Conservation (phyloP, 1,140 invertebrate species). For the Palaemon carinicauda region DNA sequence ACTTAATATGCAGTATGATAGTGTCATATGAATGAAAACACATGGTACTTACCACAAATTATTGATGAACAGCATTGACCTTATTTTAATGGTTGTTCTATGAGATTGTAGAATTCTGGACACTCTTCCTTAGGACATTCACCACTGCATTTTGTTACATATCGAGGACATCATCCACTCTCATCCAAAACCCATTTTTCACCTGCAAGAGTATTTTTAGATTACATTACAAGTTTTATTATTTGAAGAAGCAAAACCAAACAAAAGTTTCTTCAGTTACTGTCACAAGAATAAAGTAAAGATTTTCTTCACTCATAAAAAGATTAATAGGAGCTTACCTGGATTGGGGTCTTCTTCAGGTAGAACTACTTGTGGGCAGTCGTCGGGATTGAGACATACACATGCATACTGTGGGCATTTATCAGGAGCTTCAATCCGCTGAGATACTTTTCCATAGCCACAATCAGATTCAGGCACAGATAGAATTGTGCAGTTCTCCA, state of each 20-base stretch:
- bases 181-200: constrained; percentile 69
- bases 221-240: too few species aligned
- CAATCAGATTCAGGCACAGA: constrained; percentile 72
- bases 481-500: constrained; percentile 70
- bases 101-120: constrained; percentile 69
- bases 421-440: constrained; percentile 67
- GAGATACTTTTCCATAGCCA: constrained; percentile 75
- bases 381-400: constrained; percentile 72
- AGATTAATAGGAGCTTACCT: background rate
- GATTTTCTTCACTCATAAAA: too few species aligned
- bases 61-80: constrained; percentile 74
- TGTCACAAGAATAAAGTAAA: too few species aligned
- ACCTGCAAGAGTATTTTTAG: constrained; percentile 66
- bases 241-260: too few species aligned
- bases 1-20: too few species aligned
- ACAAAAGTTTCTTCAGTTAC: too few species aligned
- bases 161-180: constrained; percentile 76
- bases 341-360: constrained; percentile 48
- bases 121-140: constrained; percentile 71
- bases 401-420: constrained; percentile 60
- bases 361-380: constrained; percentile 67
- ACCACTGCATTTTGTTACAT: constrained; percentile 70
- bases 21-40: background rate
- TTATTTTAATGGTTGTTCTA: constrained; percentile 63
- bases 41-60: constrained; percentile 70